Conservation (phyloP, 1,140 invertebrate species). For the Formica exsecta region DNA sequence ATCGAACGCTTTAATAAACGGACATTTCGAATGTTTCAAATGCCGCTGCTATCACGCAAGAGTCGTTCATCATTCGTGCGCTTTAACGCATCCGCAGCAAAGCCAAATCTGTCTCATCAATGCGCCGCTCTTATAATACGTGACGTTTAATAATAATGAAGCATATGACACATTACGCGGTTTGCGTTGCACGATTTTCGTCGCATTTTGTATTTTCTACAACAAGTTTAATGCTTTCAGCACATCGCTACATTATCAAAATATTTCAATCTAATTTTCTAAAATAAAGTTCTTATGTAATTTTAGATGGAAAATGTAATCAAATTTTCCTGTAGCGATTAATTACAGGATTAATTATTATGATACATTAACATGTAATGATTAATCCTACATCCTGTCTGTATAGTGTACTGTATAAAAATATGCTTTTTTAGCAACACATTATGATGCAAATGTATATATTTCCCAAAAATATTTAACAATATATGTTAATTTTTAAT, state of each 20-base stretch:
- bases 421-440: too few species aligned
- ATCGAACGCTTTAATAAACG: conserved; percentile 34
- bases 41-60: conserved; percentile 24
- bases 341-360: background rate
- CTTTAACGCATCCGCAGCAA: conserved; percentile 39
- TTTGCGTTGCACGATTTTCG: conserved; percentile 24
- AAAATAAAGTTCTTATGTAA: background rate
- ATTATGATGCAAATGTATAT: too few species aligned
- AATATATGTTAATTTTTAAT: background rate
- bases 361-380: too few species aligned
- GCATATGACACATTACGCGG: background rate
- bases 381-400: too few species aligned
- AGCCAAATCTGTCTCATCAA: conserved; percentile 35
- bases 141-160: conserved; percentile 52
- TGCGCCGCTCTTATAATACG: conserved; percentile 24
- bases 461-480: background rate
- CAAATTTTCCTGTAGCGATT: background rate
- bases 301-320: background rate
- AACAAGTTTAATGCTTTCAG: background rate
- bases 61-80: conserved; percentile 37
- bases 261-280: background rate
- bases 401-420: too few species aligned
- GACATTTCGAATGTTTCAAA: conserved; percentile 40
- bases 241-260: background rate
- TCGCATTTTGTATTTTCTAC: background rate